phyloP scores from a whole-genome alignment of 2,888 invertebrate species.

The Dyspetes luteomarginatus region DNA sequence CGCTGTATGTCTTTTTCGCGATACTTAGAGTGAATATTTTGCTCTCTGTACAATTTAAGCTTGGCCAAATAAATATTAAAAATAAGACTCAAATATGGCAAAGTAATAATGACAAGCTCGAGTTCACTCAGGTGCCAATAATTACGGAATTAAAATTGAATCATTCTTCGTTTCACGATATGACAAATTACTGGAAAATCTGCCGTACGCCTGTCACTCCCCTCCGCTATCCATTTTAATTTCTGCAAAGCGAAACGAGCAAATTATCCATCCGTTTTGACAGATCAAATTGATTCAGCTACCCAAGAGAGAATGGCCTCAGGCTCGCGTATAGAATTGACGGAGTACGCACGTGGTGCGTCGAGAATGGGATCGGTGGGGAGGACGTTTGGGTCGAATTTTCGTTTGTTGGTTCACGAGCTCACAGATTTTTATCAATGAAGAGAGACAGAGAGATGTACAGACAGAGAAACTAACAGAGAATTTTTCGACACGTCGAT shows the following conservation, averaged over 20 bases:
- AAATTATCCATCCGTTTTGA: constrained; percentile 36
- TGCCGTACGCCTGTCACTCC: constrained; percentile 9
- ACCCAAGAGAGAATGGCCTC: constrained; percentile 17
- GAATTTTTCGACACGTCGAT: neutral
- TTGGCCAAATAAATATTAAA: neutral
- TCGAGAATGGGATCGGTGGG: constrained; percentile 60
- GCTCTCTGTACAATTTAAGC: neutral
- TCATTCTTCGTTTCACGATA: neutral
- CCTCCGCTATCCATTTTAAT: neutral
- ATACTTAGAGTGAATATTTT: neutral
- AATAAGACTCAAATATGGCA: neutral
- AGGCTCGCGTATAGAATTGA: constrained; percentile 11
- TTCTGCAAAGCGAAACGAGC: constrained; percentile 3
- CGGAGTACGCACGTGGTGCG: neutral
- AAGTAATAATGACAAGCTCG: neutral
- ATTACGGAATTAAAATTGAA: neutral
- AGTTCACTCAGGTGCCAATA: neutral
- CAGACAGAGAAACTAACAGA: neutral
- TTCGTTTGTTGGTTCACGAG: constrained; percentile 47
- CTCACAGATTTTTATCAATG: constrained; percentile 33
- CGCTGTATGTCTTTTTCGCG: neutral
- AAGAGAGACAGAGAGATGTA: neutral
- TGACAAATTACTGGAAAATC: constrained; percentile 27
- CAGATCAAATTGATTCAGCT: constrained; percentile 26
- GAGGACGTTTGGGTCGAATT: constrained; percentile 21